A percentile compares a stretch with the other conserved stretches of the same genome.
These are phyloP conservation scores for Bombus breviceps DNA, from an alignment of 1,140 invertebrate genomes.

Conservation along the genomic window DNA sequence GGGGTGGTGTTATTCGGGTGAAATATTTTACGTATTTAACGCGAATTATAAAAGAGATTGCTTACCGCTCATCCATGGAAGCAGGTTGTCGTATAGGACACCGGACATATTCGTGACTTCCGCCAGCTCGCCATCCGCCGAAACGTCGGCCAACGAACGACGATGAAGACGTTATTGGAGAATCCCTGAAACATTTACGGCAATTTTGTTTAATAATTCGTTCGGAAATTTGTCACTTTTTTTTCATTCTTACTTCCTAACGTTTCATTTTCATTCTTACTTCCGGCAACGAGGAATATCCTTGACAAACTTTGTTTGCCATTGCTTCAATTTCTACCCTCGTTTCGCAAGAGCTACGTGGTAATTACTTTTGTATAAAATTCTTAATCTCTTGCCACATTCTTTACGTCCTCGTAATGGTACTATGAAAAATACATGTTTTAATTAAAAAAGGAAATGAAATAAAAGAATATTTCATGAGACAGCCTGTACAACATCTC, in stretches of 20 bases:
- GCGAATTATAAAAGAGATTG: background rate
- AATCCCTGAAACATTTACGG: slow-evolving; percentile 68
- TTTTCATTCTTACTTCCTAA: background rate
- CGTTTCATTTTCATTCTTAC: background rate
- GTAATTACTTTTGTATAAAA: background rate
- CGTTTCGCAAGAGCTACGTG: background rate
- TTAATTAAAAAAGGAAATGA: too few species aligned
- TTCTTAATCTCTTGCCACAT: background rate
- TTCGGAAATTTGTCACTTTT: background rate
- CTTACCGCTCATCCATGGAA: slow-evolving; percentile 80
- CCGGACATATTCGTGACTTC: slow-evolving; percentile 79
- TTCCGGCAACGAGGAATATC: background rate
- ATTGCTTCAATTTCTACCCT: too few species aligned
- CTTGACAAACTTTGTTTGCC: background rate
- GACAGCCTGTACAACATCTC: background rate
- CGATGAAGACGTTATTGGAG: slow-evolving; percentile 66
- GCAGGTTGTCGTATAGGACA: slow-evolving; percentile 78
- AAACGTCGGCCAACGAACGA: slow-evolving; percentile 74
- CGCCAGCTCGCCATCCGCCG: slow-evolving; percentile 74
- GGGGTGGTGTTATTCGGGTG: too few species aligned
- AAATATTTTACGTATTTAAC: too few species aligned
- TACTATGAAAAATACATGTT: too few species aligned
- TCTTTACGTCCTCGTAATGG: too few species aligned
- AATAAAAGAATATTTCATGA: too few species aligned
- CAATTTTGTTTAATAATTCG: background rate